Evolutionary conservation across 2,888 invertebrate genomes (phyloP).

Genomic region (Drosophila imparisetae): DNA sequence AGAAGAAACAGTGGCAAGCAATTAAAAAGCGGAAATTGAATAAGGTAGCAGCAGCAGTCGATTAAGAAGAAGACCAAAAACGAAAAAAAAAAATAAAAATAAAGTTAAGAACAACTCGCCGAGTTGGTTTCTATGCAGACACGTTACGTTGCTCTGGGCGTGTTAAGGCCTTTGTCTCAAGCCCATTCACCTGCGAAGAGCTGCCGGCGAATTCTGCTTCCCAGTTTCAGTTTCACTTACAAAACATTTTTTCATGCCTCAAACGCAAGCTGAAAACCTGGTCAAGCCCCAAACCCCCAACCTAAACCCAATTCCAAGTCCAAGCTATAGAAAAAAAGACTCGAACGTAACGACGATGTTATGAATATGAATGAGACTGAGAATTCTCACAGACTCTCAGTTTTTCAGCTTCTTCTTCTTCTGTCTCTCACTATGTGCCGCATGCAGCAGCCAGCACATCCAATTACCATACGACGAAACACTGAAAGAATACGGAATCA

Average conservation of each 20-base stretch:
- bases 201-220: constrained; percentile 29
- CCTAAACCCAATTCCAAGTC: constrained; percentile 17
- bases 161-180: constrained; percentile 63
- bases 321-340: constrained; percentile 38
- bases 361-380: constrained; percentile 73
- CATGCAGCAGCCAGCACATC: constrained; percentile 26
- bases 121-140: background rate
- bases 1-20: constrained; percentile 40
- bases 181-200: constrained; percentile 47
- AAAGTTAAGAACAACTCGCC: constrained; percentile 17
- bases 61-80: constrained; percentile 8
- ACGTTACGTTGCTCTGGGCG: constrained; percentile 33
- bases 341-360: constrained; percentile 68
- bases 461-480: constrained; percentile 50
- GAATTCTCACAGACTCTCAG: constrained; percentile 5
- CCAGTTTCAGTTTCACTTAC: constrained; percentile 73
- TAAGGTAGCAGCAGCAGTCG: constrained; percentile 23
- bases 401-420: constrained; percentile 3
- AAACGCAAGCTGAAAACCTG: background rate
- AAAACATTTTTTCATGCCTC: constrained; percentile 32
- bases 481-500: constrained; percentile 24
- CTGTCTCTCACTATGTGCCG: constrained; percentile 17
- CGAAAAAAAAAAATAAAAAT: background rate
- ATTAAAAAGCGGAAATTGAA: constrained; percentile 64
- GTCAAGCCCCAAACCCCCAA: background rate